Base-by-base conservation (phyloP, 2,888 invertebrate genomes). In the Drosophila monieri region DNA sequence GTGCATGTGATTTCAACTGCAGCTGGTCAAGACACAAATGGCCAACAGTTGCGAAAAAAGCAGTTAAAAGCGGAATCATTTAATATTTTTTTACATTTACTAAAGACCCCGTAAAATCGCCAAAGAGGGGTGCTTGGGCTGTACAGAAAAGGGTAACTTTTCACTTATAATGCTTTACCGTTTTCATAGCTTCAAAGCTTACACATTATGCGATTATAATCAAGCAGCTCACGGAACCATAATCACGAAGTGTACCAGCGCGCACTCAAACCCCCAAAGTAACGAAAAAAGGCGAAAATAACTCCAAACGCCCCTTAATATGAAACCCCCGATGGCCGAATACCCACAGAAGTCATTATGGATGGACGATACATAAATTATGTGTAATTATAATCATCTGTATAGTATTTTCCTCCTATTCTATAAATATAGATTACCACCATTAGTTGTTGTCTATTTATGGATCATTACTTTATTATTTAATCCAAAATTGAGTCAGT, bases 131-230 rank as follows among this genome's bases (percentile, higher is more conserved):
- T 5, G 12, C 32, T 32, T 32, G 32, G n/a, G n/a, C n/a, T n/a
- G 2, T 2, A 6, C 35, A n/a, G n/a, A n/a, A 35, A n/a, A 15
- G 39, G 9, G 15, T 15, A 15, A 39, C 39, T 39, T 15, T 15
- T 39, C 15, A 39, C 3, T n/a, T 35, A n/a, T 35, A n/a, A 2
- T 35, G 5, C n/a, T 35, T 35, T 6, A 35, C 2, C 35, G 30
- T 21, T 9, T 30, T n/a, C 37, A 14, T 60, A 37, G 21, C 10
- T 10, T 32, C 2, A 3, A 18, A 32, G 37, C 18, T 10, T 15
- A 53, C 48, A 25, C 51, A 47, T 52, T 69, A 61, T 78, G 64
- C 51, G 65, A 73, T 85, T 78, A 59, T 59, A 76, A 73, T 69
- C 55, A 78, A 66, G 10, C 12, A 14, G 5, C n/a, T 6, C 10